Evolutionary conservation across 1,140 invertebrate genomes (phyloP).

Genomic region (Drosophila pseudoananassae): DNA sequence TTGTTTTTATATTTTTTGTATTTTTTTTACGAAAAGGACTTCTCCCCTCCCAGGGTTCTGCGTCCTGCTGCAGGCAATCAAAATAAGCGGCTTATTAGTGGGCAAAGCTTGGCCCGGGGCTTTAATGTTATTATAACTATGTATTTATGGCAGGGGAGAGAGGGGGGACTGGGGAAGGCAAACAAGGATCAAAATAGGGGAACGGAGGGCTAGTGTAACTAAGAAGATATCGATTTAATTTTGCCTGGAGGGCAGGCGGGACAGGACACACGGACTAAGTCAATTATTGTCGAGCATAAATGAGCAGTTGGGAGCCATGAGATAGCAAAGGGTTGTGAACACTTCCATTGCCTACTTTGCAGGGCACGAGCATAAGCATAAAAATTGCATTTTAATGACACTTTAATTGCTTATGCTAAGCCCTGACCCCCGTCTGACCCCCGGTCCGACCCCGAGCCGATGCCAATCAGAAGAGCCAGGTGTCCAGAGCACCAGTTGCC

Average conservation of each 20-base stretch:
- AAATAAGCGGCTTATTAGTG: constrained; percentile 66
- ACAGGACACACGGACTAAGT: constrained; percentile 32
- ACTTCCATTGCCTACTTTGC: constrained; percentile 60
- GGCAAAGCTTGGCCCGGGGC: constrained; percentile 7
- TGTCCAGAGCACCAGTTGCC: not conserved
- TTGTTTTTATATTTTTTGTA: constrained; percentile 38
- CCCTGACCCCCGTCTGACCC: not conserved
- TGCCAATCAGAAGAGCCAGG: constrained; percentile 12
- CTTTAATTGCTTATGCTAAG: constrained; percentile 54
- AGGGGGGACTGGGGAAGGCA: too few relatives aligned
- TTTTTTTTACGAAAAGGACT: not conserved
- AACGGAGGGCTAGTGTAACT: constrained; percentile 39
- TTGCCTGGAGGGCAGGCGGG: constrained; percentile 2
- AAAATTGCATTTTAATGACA: constrained; percentile 70
- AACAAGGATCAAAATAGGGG: not conserved
- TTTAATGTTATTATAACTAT: constrained; percentile 72
- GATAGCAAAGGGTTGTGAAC: constrained; percentile 31
- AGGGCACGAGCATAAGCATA: constrained; percentile 43
- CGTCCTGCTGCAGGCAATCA: constrained; percentile 49
- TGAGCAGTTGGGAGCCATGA: constrained; percentile 23
- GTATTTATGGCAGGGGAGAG: constrained; percentile 22
- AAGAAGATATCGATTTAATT: constrained; percentile 70
- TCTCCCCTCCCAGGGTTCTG: not conserved
- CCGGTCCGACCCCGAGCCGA: not conserved
- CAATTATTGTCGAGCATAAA: constrained; percentile 51